phyloP scores from a whole-genome alignment of 2,888 invertebrate genomes.

The Anticlea derivata region DNA sequence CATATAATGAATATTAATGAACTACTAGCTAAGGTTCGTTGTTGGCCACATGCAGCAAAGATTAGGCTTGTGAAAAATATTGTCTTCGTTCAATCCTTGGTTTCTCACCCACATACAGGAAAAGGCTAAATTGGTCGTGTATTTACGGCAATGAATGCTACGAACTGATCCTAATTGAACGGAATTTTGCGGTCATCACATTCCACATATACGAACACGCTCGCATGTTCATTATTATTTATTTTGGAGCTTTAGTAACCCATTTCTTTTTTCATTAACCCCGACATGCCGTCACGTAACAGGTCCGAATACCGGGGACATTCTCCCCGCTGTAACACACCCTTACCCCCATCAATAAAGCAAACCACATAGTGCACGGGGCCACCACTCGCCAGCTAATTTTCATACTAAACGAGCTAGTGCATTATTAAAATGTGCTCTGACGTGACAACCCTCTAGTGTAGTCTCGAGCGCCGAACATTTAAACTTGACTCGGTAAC shows the following conservation, averaged over 20 bases:
- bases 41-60: too few relatives aligned
- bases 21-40: too few relatives aligned
- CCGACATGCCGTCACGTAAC: constrained; percentile 19
- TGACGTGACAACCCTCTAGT: constrained; percentile 69
- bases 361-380: constrained; percentile 52
- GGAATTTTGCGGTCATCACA: constrained; percentile 3
- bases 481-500: constrained; percentile 69
- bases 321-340: constrained; percentile 12
- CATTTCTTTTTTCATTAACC: constrained; percentile 17
- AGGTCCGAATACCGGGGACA: constrained; percentile 1
- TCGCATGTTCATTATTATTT: constrained; percentile 17
- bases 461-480: constrained; percentile 52
- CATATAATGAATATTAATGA: too few relatives aligned
- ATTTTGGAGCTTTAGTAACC: constrained; percentile 6
- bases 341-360: constrained; percentile 64
- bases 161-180: not conserved
- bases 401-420: constrained; percentile 81
- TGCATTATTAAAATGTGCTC: constrained; percentile 80
- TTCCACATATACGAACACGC: constrained; percentile 5
- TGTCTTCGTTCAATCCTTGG: not conserved
- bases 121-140: not conserved
- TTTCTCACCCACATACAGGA: not conserved
- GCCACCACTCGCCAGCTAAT: constrained; percentile 69
- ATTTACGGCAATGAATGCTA: not conserved
- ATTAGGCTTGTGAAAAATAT: too few relatives aligned